Percentiles rank a stretch among this genome's conserved stretches.
Conservation (phyloP, 2,888 invertebrate species). For the Leptopilina myrica region DNA sequence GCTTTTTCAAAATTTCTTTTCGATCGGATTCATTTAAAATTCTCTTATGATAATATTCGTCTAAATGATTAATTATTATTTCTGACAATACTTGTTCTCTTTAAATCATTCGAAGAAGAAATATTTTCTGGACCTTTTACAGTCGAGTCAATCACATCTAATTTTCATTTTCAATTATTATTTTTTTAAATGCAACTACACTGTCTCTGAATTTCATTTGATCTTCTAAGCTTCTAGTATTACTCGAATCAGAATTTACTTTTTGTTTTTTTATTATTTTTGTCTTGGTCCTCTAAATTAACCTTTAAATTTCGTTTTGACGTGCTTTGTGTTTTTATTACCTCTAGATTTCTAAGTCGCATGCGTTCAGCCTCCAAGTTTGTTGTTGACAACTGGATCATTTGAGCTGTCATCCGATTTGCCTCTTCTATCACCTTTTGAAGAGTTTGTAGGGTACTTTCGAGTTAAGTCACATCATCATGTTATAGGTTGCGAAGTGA, state of each 20-base stretch:
- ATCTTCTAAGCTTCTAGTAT: background rate
- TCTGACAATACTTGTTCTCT: conserved; percentile 47
- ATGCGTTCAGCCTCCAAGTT: background rate
- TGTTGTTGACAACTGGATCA: background rate
- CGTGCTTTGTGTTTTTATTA: background rate
- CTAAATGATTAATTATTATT: conserved; percentile 52
- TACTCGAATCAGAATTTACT: background rate
- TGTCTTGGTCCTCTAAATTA: background rate
- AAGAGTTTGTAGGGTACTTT: background rate
- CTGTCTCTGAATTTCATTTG: background rate
- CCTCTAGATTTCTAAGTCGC: background rate
- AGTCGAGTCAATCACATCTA: conserved; percentile 49
- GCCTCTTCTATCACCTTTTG: background rate
- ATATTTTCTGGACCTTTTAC: conserved; percentile 35
- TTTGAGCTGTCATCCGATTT: background rate
- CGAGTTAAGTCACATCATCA: too few relatives aligned
- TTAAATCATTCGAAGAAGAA: conserved; percentile 4
- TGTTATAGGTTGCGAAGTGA: too few relatives aligned
- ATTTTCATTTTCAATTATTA: background rate
- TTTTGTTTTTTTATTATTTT: conserved; percentile 1
- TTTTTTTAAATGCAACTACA: background rate
- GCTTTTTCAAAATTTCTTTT: conserved; percentile 49
- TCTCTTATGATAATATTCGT: conserved; percentile 54
- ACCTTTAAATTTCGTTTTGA: background rate
- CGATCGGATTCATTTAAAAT: conserved; percentile 51